Conservation (phyloP, 2,888 invertebrate species). For the Amaurobius ferox region DNA sequence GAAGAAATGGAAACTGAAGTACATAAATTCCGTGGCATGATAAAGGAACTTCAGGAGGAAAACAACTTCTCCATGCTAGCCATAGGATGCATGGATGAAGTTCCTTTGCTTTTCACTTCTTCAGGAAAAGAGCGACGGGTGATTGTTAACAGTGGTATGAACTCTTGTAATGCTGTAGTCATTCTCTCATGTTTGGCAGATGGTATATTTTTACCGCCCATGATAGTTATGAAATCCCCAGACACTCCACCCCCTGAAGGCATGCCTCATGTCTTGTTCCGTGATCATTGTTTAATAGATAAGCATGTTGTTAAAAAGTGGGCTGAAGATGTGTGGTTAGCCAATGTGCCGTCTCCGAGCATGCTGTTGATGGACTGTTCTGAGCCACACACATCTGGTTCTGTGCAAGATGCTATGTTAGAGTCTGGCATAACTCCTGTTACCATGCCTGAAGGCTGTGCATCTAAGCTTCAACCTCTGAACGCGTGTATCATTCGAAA, state of each 20-base stretch:
- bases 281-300: slow-evolving; percentile 43
- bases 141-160: slow-evolving; percentile 62
- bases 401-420: slow-evolving; percentile 48
- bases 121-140: slow-evolving; percentile 51
- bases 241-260: slow-evolving; percentile 23
- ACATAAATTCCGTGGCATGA: slow-evolving; percentile 31
- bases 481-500: slow-evolving; percentile 44
- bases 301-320: slow-evolving; percentile 24
- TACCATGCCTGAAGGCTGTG: slow-evolving; percentile 66
- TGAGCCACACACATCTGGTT: slow-evolving; percentile 35
- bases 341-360: slow-evolving; percentile 51
- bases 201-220: slow-evolving; percentile 51
- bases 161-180: slow-evolving; percentile 63
- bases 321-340: slow-evolving; percentile 57
- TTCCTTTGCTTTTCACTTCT: slow-evolving; percentile 49
- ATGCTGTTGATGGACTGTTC: slow-evolving; percentile 63
- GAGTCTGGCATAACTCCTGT: slow-evolving; percentile 62
- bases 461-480: slow-evolving; percentile 64
- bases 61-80: slow-evolving; percentile 49
- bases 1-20: slow-evolving; percentile 68
- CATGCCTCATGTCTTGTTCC: slow-evolving; percentile 35
- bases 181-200: slow-evolving; percentile 61
- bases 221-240: slow-evolving; percentile 46
- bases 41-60: slow-evolving; percentile 63
- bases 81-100: slow-evolving; percentile 67